These are phyloP conservation scores for Vipera latastei DNA, from an alignment of 2,797 vertebrate species.

Conservation along the genomic window DNA sequence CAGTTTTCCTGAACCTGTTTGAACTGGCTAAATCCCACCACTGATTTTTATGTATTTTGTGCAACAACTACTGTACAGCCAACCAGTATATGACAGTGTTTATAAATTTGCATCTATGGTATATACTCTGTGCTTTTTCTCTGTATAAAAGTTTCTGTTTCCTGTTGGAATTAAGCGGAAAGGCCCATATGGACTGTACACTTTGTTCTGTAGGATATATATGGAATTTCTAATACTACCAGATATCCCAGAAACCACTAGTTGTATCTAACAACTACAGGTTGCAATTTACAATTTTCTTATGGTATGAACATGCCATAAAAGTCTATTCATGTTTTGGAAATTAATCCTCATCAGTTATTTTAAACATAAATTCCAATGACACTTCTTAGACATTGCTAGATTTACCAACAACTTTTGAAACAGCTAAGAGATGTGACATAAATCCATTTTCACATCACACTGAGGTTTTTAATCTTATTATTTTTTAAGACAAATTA, in stretches of 20 bases:
- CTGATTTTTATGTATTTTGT: no score
- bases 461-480: background rate
- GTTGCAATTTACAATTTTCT: background rate
- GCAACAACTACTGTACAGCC: no score
- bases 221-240: no score
- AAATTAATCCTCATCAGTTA: background rate
- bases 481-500: background rate
- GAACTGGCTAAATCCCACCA: no score
- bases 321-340: background rate
- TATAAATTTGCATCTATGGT: no score
- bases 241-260: background rate
- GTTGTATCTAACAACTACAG: constrained; percentile 2
- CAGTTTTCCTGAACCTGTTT: no score
- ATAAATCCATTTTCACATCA: constrained; percentile 10
- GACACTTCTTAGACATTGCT: background rate
- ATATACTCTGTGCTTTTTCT: no score
- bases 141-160: no score
- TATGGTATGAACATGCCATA: constrained; percentile 11
- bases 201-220: no score
- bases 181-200: no score
- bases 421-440: background rate
- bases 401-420: constrained; percentile 14
- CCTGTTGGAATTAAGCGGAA: no score
- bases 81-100: no score
- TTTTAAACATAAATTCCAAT: background rate